phyloP scores from a whole-genome alignment of 2,797 vertebrate species.

The Mormyrops attenuatus region DNA sequence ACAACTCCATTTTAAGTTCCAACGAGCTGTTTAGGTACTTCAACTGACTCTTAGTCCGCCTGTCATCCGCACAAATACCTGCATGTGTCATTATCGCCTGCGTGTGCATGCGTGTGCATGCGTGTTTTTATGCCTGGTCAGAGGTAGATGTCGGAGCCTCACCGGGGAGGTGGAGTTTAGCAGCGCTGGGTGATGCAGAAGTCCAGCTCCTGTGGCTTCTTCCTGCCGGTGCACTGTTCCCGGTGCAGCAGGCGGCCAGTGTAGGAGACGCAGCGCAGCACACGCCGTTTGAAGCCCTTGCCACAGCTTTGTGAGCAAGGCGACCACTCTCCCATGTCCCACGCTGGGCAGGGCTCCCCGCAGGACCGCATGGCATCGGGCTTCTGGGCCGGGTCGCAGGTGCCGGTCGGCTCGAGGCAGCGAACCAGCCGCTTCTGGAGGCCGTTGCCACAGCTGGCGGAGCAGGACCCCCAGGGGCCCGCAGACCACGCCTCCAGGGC shows the following conservation, averaged over 20 bases:
- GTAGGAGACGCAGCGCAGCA: constrained; percentile 68
- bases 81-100: constrained; percentile 23
- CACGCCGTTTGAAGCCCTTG: constrained; percentile 84
- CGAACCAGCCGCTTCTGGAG: constrained; percentile 80
- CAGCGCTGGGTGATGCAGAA: constrained; percentile 83
- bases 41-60: neutral
- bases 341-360: constrained; percentile 80
- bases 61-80: neutral
- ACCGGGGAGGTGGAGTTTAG: constrained; percentile 47
- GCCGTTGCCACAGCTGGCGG: constrained; percentile 76
- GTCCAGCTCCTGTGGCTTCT: constrained; percentile 97
- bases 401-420: constrained; percentile 64
- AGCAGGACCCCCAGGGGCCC: constrained; percentile 78
- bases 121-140: constrained; percentile 34
- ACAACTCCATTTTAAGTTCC: neutral
- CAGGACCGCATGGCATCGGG: constrained; percentile 72
- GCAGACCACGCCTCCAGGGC: constrained; percentile 74
- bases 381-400: constrained; percentile 67
- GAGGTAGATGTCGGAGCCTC: constrained; percentile 54
- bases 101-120: constrained; percentile 18
- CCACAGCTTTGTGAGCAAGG: constrained; percentile 91
- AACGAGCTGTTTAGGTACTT: neutral
- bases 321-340: constrained; percentile 81
- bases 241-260: constrained; percentile 68
- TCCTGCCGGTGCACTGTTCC: constrained; percentile 76